Evolutionary conservation across 2,888 invertebrate species (phyloP), one percentile per base, ranked within the genome.

Genomic region (Dasypogon diadema): DNA sequence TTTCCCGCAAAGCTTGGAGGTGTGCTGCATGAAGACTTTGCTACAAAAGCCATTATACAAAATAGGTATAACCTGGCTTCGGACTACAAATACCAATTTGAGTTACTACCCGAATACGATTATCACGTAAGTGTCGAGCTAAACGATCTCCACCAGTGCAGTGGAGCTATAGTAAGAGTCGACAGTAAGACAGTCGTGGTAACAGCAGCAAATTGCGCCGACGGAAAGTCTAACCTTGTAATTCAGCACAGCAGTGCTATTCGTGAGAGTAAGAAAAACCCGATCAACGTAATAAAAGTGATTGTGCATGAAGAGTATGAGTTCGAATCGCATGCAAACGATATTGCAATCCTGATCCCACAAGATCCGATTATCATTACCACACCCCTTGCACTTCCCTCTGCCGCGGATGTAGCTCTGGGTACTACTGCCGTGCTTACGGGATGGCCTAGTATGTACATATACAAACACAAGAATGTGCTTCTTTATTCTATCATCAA

Each of bases 61-160:
- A 16, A 16, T 8, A 16, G 18, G 12, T 51, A 51, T 3, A 12
- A 51, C 12, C 51, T 51, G 1, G 51, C 18, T 8, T 21, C 16
- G 6, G 51, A 21, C 18, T 12, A 2, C n/a, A 4, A 51, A 1
- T 6, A 18, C 2, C 6, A 51, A 16, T 12, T 21, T 16, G 21
- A 21, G 6, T 2, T 18, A 8, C 8, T 5, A 4, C 5, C 5
- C 5, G 5, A 12, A 16, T 51, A 16, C 21, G 16, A 51, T 3
- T 51, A 51, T 51, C 51, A 51, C 12, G 51, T 51, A 16, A 51
- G 51, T 12, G 18, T 51, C 5, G 51, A 51, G n/a, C 51, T 18
- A 1, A 51, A 51, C n/a, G 0, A 3, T 18, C 14, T 51, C 12
- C 51, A 51, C 21, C 51, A 51, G 16, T 51, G 51, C 21, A 51